Conservation (phyloP, 2,888 invertebrate genomes). For the Leptarthrus brevirostris region DNA sequence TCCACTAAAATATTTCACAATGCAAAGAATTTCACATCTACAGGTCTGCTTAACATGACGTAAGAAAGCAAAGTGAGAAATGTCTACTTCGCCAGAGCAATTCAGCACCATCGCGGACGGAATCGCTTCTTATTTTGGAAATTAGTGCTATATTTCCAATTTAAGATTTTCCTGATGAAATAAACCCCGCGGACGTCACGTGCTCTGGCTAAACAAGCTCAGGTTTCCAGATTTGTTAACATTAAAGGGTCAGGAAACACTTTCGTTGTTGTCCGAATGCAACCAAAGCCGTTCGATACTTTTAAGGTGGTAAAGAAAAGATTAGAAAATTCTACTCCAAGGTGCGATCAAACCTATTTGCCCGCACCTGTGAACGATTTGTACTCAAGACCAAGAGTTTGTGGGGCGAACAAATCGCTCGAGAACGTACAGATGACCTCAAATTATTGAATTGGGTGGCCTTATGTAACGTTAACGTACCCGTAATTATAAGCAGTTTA, state of each 20-base stretch:
- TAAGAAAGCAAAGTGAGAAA: neutral
- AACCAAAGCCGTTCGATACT: neutral
- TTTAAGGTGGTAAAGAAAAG: neutral
- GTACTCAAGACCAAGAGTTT: neutral
- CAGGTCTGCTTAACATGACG: neutral
- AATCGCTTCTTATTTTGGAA: neutral
- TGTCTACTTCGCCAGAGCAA: neutral
- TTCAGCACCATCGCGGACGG: neutral
- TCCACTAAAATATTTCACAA: neutral
- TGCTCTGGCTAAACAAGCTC: neutral
- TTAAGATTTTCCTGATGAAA: neutral
- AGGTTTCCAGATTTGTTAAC: neutral
- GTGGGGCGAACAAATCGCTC: neutral
- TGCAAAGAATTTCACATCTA: neutral
- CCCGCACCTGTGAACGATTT: slow-evolving; percentile 1
- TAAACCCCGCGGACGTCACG: neutral
- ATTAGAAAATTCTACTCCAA: neutral
- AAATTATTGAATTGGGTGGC: slow-evolving; percentile 8
- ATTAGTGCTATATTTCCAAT: neutral
- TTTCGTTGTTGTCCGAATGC: no score
- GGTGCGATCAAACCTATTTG: neutral
- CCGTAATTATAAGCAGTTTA: neutral
- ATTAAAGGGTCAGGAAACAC: no score
- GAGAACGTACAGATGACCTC: slow-evolving; percentile 6
- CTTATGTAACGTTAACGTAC: slow-evolving; percentile 8